phyloP scores from a whole-genome alignment of 1,140 invertebrate genomes.

The Oncopeltus fasciatus region DNA sequence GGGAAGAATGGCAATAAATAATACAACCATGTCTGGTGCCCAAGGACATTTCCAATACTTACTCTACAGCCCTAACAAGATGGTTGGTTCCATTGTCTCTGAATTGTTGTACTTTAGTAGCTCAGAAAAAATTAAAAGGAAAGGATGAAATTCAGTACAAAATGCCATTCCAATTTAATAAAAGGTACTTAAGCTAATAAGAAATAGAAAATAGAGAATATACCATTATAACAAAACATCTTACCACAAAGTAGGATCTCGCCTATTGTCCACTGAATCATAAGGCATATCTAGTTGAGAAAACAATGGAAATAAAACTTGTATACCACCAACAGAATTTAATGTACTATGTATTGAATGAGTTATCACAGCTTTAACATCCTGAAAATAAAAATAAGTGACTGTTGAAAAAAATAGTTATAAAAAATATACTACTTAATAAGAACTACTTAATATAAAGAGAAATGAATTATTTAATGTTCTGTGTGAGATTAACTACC shows the following conservation, averaged over 20 bases:
- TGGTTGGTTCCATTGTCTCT: too few species aligned
- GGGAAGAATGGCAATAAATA: too few species aligned
- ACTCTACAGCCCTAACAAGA: too few species aligned
- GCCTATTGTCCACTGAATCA: conserved; percentile 61
- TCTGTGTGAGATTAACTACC: too few species aligned
- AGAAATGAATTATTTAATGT: too few species aligned
- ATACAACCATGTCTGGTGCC: too few species aligned
- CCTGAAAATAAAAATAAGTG: conserved; percentile 43
- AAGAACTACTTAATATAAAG: too few species aligned
- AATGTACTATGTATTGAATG: conserved; percentile 97
- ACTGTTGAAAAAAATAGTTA: conserved; percentile 15
- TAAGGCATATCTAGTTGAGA: conserved; percentile 90
- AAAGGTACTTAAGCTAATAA: background rate
- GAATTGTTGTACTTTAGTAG: too few species aligned
- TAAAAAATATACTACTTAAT: background rate
- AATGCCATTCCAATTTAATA: too few species aligned
- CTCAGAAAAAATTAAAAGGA: too few species aligned
- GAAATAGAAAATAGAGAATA: conserved; percentile 13
- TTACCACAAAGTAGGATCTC: conserved; percentile 76
- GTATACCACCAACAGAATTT: conserved; percentile 97
- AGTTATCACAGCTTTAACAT: conserved; percentile 96
- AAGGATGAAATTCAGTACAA: too few species aligned
- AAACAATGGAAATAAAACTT: conserved; percentile 95
- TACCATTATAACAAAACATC: conserved; percentile 20
- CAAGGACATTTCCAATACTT: too few species aligned